Evolutionary conservation across 2,888 invertebrate genomes (phyloP).

Genomic region (Osmoderma eremita): DNA sequence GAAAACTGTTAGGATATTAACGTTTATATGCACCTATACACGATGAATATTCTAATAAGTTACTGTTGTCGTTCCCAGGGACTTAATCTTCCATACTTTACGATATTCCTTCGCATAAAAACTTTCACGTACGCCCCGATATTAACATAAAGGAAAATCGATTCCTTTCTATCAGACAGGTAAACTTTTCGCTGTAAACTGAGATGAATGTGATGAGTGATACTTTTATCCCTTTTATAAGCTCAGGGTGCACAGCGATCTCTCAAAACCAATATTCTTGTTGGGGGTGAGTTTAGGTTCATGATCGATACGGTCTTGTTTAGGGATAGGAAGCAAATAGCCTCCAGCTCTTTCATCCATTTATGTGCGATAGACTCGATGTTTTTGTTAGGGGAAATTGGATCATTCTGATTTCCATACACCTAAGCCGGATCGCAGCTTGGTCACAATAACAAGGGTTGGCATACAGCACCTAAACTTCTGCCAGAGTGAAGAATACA

Average conservation of each 20-base stretch:
- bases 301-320: slow-evolving; percentile 55
- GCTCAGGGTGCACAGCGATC: slow-evolving; percentile 33
- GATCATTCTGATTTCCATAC: slow-evolving; percentile 59
- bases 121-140: slow-evolving; percentile 29
- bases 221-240: slow-evolving; percentile 42
- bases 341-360: slow-evolving; percentile 56
- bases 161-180: slow-evolving; percentile 36
- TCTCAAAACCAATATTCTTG: slow-evolving; percentile 46
- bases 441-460: slow-evolving; percentile 55
- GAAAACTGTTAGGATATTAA: slow-evolving; percentile 11
- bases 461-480: slow-evolving; percentile 28
- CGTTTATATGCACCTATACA: not conserved
- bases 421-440: slow-evolving; percentile 56
- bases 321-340: slow-evolving; percentile 55
- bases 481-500: slow-evolving; percentile 25
- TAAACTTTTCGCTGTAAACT: slow-evolving; percentile 37
- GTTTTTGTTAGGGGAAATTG: slow-evolving; percentile 60
- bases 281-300: slow-evolving; percentile 47
- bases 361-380: slow-evolving; percentile 56
- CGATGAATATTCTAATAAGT: slow-evolving; percentile 34
- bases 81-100: slow-evolving; percentile 33
- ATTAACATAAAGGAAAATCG: slow-evolving; percentile 36
- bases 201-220: slow-evolving; percentile 41
- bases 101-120: slow-evolving; percentile 30
- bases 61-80: slow-evolving; percentile 22